phyloP scores from a whole-genome alignment of 2,797 vertebrate genomes.

The Chromobotia macracanthus region DNA sequence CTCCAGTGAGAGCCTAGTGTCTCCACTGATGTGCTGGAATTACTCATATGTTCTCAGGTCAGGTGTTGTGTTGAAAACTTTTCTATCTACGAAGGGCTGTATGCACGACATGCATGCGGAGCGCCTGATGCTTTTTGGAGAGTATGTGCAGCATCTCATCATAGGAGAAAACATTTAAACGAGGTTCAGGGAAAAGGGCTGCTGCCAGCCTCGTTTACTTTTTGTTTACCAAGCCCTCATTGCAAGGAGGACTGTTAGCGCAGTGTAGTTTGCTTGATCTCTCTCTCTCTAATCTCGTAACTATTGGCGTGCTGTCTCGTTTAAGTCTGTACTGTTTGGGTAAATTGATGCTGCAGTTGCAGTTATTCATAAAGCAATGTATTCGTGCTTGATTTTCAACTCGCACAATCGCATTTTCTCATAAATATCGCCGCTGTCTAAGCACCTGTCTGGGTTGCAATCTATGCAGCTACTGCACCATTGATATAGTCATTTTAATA shows the following conservation, averaged over 20 bases:
- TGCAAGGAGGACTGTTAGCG: background rate
- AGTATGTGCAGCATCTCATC: background rate
- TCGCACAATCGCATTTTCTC: too few relatives aligned
- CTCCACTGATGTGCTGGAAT: conserved; percentile 74
- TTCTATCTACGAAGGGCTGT: conserved; percentile 15
- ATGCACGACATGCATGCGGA: background rate
- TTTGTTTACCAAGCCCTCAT: background rate
- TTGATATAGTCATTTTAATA: too few relatives aligned
- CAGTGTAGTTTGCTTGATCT: background rate
- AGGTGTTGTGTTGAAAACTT: conserved; percentile 71
- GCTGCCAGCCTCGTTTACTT: background rate
- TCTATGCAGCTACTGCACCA: too few relatives aligned
- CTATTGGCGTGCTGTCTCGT: background rate
- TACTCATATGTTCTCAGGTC: conserved; percentile 84
- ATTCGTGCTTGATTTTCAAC: background rate
- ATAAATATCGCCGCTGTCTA: background rate
- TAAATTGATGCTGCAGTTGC: background rate
- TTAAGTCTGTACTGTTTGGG: background rate
- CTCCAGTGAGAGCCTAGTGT: conserved; percentile 75
- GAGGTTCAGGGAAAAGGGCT: background rate
- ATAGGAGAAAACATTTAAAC: background rate
- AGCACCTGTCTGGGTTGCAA: too few relatives aligned
- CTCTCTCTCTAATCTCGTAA: conserved; percentile 8
- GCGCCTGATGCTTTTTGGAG: background rate
- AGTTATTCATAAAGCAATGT: too few relatives aligned